Percentiles rank a stretch among this genome's conserved stretches.
Conservation (phyloP, 2,888 invertebrate species). For the Linnaemya vulpina region DNA sequence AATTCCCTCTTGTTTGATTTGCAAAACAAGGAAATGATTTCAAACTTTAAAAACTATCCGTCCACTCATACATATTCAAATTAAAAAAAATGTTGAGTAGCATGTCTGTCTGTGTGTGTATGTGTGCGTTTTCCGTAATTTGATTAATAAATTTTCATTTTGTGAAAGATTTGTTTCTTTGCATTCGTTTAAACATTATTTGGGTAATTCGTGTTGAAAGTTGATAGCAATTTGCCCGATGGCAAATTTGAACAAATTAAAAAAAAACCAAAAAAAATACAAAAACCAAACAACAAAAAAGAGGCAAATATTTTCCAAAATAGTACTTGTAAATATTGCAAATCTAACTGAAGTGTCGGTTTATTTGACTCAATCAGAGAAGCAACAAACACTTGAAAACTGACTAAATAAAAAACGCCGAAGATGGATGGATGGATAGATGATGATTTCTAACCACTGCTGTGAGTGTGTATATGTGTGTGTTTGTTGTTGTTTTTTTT, state of each 20-base stretch:
- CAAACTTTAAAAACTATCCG: slow-evolving; percentile 20
- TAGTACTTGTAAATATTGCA: slow-evolving; percentile 49
- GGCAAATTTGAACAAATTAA: slow-evolving; percentile 57
- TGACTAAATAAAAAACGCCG: slow-evolving; percentile 25
- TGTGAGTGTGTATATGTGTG: neutral
- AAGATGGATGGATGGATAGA: slow-evolving; percentile 53
- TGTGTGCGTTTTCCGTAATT: slow-evolving; percentile 38
- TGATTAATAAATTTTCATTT: slow-evolving; percentile 69
- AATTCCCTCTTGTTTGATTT: slow-evolving; percentile 28
- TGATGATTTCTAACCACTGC: slow-evolving; percentile 40
- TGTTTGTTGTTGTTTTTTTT: neutral
- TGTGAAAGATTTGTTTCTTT: slow-evolving; percentile 57
- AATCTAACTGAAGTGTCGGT: slow-evolving; percentile 64
- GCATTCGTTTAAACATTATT: slow-evolving; percentile 51
- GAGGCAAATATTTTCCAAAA: slow-evolving; percentile 5
- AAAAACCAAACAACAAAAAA: slow-evolving; percentile 2
- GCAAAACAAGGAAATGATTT: slow-evolving; percentile 68
- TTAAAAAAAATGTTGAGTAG: slow-evolving; percentile 14
- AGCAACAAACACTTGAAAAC: slow-evolving; percentile 39
- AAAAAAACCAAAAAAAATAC: neutral
- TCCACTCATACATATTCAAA: slow-evolving; percentile 30
- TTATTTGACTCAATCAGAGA: slow-evolving; percentile 69
- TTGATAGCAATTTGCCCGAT: slow-evolving; percentile 71
- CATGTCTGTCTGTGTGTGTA: neutral
- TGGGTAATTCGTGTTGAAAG: slow-evolving; percentile 72